Conservation (phyloP, 2,113 vertebrate genomes). For the Chloebia gouldiae region DNA sequence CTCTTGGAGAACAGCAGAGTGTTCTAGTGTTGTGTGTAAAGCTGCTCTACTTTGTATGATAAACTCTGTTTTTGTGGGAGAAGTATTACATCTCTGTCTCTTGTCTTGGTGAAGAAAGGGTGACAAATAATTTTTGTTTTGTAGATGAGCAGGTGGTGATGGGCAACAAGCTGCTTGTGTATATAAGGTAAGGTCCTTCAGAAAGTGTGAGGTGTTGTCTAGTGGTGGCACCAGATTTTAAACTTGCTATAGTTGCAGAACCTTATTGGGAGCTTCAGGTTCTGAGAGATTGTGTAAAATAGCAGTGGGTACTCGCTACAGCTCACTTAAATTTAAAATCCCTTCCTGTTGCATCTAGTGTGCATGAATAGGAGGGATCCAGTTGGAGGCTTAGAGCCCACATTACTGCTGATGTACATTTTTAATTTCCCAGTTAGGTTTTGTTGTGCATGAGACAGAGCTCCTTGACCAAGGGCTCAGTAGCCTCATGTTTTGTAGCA, state of each 20-base stretch:
- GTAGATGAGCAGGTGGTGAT: constrained; percentile 94
- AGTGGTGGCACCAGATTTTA: background rate
- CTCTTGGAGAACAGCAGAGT: background rate
- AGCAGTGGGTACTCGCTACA: background rate
- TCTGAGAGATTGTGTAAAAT: background rate
- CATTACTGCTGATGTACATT: background rate
- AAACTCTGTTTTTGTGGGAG: background rate
- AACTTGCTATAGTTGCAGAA: background rate
- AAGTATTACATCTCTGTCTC: background rate
- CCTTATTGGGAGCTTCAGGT: background rate
- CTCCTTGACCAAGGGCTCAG: background rate
- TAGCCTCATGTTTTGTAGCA: background rate
- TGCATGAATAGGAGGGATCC: background rate
- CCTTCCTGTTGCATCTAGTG: background rate
- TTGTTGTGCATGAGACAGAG: background rate
- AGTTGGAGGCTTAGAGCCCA: background rate
- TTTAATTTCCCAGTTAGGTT: background rate
- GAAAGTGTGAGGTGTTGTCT: background rate
- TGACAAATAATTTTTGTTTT: constrained; percentile 25
- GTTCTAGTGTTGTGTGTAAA: background rate
- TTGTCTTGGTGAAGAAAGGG: background rate
- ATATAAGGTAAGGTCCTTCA: constrained; percentile 86
- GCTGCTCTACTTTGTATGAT: background rate
- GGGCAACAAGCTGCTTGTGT: constrained; percentile 97
- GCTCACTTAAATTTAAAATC: background rate